Conservation (phyloP, 2,797 vertebrate genomes). For the Menidia menidia region DNA sequence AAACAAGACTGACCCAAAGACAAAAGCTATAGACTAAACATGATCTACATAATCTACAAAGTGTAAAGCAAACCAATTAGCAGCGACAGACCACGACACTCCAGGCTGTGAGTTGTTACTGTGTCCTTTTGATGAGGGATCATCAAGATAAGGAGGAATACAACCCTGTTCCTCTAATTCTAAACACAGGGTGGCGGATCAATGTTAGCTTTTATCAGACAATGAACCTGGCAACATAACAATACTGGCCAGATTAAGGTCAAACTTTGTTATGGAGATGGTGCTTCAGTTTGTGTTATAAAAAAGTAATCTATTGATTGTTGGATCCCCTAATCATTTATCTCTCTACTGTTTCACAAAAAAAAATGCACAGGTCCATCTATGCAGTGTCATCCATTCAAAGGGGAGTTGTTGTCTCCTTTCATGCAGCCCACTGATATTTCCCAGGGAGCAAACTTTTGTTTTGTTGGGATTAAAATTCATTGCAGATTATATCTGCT, state of each 20-base stretch:
- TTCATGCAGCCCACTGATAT: slow-evolving; percentile 48
- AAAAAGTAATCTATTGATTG: no score
- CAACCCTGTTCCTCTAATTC: background rate
- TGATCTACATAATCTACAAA: background rate
- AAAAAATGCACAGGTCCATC: slow-evolving; percentile 11
- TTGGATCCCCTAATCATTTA: slow-evolving; percentile 1
- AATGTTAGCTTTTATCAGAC: no score
- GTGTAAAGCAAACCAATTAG: background rate
- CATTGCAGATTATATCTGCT: slow-evolving; percentile 80
- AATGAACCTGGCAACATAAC: no score
- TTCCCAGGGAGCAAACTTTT: slow-evolving; percentile 73
- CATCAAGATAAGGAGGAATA: background rate
- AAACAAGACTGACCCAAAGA: background rate
- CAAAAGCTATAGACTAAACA: background rate
- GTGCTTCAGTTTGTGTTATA: no score
- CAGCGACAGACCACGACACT: background rate
- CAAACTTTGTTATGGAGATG: no score
- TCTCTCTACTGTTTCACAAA: background rate
- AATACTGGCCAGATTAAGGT: no score
- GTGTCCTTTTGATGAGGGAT: no score
- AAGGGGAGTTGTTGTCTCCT: slow-evolving; percentile 56
- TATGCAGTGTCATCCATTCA: slow-evolving; percentile 11
- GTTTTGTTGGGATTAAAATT: slow-evolving; percentile 81
- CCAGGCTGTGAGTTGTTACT: no score
- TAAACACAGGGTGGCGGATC: no score